Base-by-base conservation (phyloP, 2,888 invertebrate species). In the Zele albiditarsus region DNA sequence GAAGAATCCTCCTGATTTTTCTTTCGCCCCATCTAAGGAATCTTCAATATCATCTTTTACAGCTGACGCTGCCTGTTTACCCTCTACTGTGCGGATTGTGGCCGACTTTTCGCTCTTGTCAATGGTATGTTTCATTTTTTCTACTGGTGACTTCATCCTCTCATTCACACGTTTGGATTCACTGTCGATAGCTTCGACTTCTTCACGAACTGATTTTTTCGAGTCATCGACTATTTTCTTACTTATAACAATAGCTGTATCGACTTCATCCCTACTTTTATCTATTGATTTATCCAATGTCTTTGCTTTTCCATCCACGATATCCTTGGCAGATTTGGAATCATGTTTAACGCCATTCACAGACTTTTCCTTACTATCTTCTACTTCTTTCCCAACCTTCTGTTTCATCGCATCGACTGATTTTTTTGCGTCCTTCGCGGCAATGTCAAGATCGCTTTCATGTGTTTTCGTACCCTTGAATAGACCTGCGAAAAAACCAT, bases 191-290 rank as follows among this genome's bases (percentile, higher is more conserved):
- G 65, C 5, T 66, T 74, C 73, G 1, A 75, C 72, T 42, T 75
- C 70, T 23, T 77, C 77, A 27, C 65, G 38, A 46, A 77, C 23
- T 16, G 57, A 74, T 58, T 74, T 74, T 46, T 76, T 76, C 10
- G 76, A 53, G 79, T 91, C 84, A 16, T 90, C 88, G 46, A 91
- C 91, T 86, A 91, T 91, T 79, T 91, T 91, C 25, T 79, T 79
- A 10, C 67, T 67, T 63, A 78, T 78, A 27, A 81, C 78, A 5
- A 80, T 70, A 0, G 73, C 74, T 62, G 80, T 81, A 28, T 78
- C 80, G 10, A 77, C 71, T 38, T 83, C 82, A 23, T 80, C 79
- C 16, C 79, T 78, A 8, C 75, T 77, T 31, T 62, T 80, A 66
- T 82, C 80, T 53, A 79, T 73, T 31, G 80, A 77, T 68, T 80